Percentiles rank a stretch among this genome's conserved stretches.
These are phyloP conservation scores for Vulpes lagopus DNA, from an alignment of 2,113 vertebrate species.

Conservation along the genomic window DNA sequence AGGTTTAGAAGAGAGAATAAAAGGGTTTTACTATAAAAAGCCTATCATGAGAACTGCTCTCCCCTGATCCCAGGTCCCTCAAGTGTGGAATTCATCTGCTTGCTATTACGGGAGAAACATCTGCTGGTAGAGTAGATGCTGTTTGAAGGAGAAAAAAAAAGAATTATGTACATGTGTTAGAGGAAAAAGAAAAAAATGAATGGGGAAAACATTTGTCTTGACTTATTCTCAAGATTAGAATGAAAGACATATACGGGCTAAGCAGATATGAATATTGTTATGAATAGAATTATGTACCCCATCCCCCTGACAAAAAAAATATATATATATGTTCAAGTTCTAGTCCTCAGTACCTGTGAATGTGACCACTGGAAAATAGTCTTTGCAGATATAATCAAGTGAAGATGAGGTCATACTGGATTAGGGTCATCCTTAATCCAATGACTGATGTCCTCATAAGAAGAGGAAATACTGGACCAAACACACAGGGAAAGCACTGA, in stretches of 20 bases:
- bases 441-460: background rate
- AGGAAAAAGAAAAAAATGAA: background rate
- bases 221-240: background rate
- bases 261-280: background rate
- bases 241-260: background rate
- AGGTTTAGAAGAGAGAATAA: background rate
- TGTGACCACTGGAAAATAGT: background rate
- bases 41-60: background rate
- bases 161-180: background rate
- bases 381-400: background rate
- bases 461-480: background rate
- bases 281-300: background rate
- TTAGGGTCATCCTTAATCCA: background rate
- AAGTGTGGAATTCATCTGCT: background rate
- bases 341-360: background rate
- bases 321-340: background rate
- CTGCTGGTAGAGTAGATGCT: background rate
- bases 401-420: background rate
- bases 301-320: background rate
- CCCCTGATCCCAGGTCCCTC: background rate
- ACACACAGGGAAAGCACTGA: background rate
- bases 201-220: background rate
- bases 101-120: background rate
- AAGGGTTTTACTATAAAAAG: background rate
- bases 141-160: constrained; percentile 52